A percentile compares a stretch with the other conserved stretches of the same genome.
Evolutionary conservation across 2,113 vertebrate genomes (phyloP).

Genomic region (Thryonomys swinderianus): DNA sequence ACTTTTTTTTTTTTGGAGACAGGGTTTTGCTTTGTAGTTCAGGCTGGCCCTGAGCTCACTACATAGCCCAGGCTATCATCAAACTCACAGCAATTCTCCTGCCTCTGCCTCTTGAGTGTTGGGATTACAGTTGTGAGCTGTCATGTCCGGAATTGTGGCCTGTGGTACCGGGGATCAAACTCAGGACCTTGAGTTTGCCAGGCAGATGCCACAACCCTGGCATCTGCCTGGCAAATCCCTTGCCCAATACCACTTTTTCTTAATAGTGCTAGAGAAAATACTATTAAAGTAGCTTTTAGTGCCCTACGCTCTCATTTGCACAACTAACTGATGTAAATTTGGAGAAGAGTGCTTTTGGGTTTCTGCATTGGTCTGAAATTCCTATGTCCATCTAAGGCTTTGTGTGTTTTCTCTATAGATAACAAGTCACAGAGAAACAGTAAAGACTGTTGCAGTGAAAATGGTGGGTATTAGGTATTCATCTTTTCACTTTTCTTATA

Average conservation of each 20-base stretch:
- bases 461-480: background rate
- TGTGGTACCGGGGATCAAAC: too few relatives aligned
- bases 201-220: too few relatives aligned
- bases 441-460: background rate
- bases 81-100: too few relatives aligned
- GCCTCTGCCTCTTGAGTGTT: too few relatives aligned
- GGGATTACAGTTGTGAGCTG: too few relatives aligned
- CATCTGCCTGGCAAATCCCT: too few relatives aligned
- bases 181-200: too few relatives aligned
- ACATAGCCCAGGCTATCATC: too few relatives aligned
- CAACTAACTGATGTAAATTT: background rate
- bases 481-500: background rate
- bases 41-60: too few relatives aligned
- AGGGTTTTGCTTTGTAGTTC: too few relatives aligned
- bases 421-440: background rate
- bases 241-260: too few relatives aligned
- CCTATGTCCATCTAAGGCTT: background rate
- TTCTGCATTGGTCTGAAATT: conserved; percentile 45
- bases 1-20: background rate
- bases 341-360: background rate
- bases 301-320: background rate
- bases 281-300: conserved; percentile 58
- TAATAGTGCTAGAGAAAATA: background rate
- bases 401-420: background rate
- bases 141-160: too few relatives aligned